These are phyloP conservation scores for Catocala nupta DNA, from an alignment of 2,888 invertebrate species.

Conservation along the genomic window DNA sequence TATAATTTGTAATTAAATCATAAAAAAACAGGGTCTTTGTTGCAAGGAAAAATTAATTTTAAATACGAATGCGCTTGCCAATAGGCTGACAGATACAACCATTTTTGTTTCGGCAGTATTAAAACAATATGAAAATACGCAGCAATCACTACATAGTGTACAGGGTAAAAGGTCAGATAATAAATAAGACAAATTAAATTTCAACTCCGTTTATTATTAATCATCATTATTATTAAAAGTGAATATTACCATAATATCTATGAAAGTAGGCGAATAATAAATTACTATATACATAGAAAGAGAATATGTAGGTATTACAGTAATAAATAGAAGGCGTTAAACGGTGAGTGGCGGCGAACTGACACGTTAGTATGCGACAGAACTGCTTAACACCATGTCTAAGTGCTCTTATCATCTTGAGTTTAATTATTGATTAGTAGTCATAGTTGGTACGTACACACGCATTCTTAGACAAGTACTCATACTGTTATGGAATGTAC, in stretches of 20 bases:
- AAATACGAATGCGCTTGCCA: too few species aligned
- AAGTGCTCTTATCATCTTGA: background rate
- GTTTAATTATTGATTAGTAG: background rate
- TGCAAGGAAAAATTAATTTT: too few species aligned
- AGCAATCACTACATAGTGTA: too few species aligned
- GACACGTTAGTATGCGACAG: background rate
- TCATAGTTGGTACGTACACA: too few species aligned
- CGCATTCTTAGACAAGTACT: too few species aligned
- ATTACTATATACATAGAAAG: constrained; percentile 72
- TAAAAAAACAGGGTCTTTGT: too few species aligned
- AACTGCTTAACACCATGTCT: background rate
- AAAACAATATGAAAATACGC: too few species aligned
- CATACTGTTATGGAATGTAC: too few species aligned
- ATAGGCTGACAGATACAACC: too few species aligned
- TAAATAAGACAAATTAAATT: constrained; percentile 51
- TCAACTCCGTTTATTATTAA: constrained; percentile 74
- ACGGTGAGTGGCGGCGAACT: constrained; percentile 29
- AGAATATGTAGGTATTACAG: constrained; percentile 50
- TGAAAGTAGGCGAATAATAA: constrained; percentile 77
- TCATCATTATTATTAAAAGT: constrained; percentile 80
- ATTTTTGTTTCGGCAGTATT: too few species aligned
- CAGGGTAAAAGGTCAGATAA: too few species aligned
- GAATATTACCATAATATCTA: constrained; percentile 76
- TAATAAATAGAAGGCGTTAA: constrained; percentile 43
- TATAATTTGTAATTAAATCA: too few species aligned